A percentile compares a stretch with the other conserved stretches of the same genome.
Evolutionary conservation across 1,140 invertebrate species (phyloP).

Genomic region (Dryas iulia): DNA sequence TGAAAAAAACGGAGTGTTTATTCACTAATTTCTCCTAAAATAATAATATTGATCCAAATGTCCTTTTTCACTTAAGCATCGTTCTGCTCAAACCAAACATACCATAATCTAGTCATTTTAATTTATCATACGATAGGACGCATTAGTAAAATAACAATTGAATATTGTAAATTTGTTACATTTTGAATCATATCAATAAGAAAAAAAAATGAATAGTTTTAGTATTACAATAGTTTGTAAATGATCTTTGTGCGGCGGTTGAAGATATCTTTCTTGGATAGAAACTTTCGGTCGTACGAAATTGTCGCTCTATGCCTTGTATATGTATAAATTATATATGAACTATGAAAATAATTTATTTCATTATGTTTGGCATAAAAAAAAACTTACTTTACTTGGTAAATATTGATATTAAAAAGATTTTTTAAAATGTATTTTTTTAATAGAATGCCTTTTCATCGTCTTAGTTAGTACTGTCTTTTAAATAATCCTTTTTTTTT

Average conservation of each 20-base stretch:
- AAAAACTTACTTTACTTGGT: too few species aligned
- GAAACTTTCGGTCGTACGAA: background rate
- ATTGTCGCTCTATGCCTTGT: background rate
- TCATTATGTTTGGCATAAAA: too few species aligned
- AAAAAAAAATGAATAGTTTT: constrained; percentile 1
- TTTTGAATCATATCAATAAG: constrained; percentile 35
- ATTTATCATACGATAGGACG: background rate
- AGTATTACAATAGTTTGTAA: background rate
- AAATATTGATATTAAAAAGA: too few species aligned
- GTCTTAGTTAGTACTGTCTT: too few species aligned
- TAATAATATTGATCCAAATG: too few species aligned
- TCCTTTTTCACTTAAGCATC: background rate
- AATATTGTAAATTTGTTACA: constrained; percentile 5
- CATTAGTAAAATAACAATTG: constrained; percentile 2
- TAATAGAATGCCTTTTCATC: too few species aligned
- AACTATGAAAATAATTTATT: too few species aligned
- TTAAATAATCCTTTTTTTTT: too few species aligned
- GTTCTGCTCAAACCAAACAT: background rate
- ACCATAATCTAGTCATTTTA: background rate
- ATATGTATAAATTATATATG: background rate
- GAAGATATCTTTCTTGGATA: too few species aligned
- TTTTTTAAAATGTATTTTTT: too few species aligned
- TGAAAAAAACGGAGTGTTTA: too few species aligned
- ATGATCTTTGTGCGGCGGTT: background rate
- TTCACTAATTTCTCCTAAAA: too few species aligned